Evolutionary conservation across 1,140 invertebrate species (phyloP), one percentile per base, ranked within the genome.

Genomic region (Eumaeus atala): DNA sequence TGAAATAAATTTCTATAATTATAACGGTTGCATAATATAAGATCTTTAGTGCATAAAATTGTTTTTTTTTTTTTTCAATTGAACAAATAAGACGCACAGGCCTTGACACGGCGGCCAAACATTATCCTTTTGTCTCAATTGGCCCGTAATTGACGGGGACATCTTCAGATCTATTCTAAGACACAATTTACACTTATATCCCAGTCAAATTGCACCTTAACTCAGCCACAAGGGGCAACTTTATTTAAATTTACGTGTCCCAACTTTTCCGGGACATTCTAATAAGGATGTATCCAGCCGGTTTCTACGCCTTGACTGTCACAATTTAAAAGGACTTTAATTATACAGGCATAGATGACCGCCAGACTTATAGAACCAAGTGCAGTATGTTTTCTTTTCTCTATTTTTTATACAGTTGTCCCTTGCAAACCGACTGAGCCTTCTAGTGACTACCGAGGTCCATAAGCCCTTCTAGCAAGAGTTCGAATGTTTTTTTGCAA

Each of bases 41-140:
- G 21, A 28, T 28, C 21, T 28, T 28, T 28, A 28, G 21, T 28
- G 21, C 21, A 28, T 67, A 64, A 64, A 64, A 66, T 70, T 77
- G 66, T 59, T 60, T 74, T 76, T 78, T 85, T 80, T 78, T 81
- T 72, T 81, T 72, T 75, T 62, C 76, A 78, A 83, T 77, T 83
- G 76, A 64, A 72, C 62, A 71, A 74, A 72, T 77, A 71, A 73
- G 66, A 53, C 67, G 63, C 51, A 53, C 34, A 65, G 67, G 67
- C 83, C 83, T 81, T 86, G 80, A 86, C 83, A 84, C 74, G 66
- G 61, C 75, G 77, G 67, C 77, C 83, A 73, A 84, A 83, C 80
- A 86, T 86, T 86, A 84, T 86, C 83, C 83, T 86, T 82, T 86
- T 82, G 82, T 83, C 71, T 84, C 82, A 85, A 85, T 85, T 85